A percentile compares a stretch with the other conserved stretches of the same genome.
phyloP scores from a whole-genome alignment of 2,797 vertebrate genomes.

The Etheostoma perlongum region DNA sequence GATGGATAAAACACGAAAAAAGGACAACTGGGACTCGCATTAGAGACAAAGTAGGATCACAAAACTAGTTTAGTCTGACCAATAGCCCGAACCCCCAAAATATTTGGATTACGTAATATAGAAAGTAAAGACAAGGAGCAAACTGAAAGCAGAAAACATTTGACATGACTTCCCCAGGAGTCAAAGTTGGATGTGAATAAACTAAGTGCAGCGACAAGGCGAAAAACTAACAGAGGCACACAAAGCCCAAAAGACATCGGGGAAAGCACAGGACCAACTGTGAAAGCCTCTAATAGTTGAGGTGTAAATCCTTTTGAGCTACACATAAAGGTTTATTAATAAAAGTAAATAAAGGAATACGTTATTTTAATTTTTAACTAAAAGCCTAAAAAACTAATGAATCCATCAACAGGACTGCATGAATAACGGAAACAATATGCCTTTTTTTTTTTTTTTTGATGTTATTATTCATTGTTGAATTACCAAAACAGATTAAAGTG shows the following conservation, averaged over 20 bases:
- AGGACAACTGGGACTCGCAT: neutral
- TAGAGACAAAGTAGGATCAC: conserved; percentile 27
- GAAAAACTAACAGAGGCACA: too few relatives aligned
- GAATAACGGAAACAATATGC: neutral
- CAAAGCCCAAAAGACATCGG: too few relatives aligned
- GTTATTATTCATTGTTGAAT: neutral
- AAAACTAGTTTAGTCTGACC: neutral
- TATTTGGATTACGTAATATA: neutral
- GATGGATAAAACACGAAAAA: conserved; percentile 18
- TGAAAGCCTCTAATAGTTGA: too few relatives aligned
- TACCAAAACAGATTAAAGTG: neutral
- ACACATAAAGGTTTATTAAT: too few relatives aligned
- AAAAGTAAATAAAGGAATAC: too few relatives aligned
- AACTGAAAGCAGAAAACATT: too few relatives aligned
- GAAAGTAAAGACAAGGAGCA: neutral
- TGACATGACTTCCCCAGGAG: too few relatives aligned
- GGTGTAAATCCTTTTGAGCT: too few relatives aligned
- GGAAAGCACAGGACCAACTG: too few relatives aligned
- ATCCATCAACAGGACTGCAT: neutral
- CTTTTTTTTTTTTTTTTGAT: neutral
- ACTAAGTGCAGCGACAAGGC: too few relatives aligned
- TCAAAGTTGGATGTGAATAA: too few relatives aligned
- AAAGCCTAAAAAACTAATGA: neutral
- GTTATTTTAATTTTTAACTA: too few relatives aligned
- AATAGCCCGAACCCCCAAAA: neutral